A percentile compares a stretch with the other conserved stretches of the same genome.
These are phyloP conservation scores for Zaprionus nigranus DNA, from an alignment of 1,140 invertebrate species.

Conservation along the genomic window DNA sequence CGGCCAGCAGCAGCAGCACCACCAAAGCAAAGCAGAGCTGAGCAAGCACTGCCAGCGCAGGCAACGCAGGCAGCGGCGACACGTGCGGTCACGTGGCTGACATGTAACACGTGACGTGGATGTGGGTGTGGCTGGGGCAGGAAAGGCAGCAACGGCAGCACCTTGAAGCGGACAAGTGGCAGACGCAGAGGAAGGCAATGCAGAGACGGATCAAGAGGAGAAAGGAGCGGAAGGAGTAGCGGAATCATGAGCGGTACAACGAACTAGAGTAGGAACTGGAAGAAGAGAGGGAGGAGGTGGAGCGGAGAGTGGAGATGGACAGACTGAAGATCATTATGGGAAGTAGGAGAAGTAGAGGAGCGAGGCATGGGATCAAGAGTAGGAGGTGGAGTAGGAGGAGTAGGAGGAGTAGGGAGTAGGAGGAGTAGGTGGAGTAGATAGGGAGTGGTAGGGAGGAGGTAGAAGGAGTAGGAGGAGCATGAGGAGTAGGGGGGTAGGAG, in stretches of 20 bases:
- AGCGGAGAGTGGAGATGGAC: neutral
- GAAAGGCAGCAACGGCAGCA: conserved; percentile 5
- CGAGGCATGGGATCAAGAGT: neutral
- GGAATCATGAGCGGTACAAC: neutral
- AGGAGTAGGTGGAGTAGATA: neutral
- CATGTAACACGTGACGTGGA: conserved; percentile 64
- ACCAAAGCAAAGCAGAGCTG: neutral
- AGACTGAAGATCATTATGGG: neutral
- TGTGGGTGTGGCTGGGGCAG: conserved; percentile 54
- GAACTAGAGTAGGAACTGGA: neutral
- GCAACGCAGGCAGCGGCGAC: conserved; percentile 2
- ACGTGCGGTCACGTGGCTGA: conserved; percentile 76
- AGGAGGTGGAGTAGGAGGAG: too few species aligned
- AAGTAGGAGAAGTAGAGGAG: neutral
- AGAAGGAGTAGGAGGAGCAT: neutral
- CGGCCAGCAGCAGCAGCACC: conserved; percentile 51
- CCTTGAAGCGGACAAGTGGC: conserved; percentile 41
- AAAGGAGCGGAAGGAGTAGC: neutral
- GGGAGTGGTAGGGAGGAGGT: too few species aligned
- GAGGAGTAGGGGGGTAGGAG: neutral
- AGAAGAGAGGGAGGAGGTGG: too few species aligned
- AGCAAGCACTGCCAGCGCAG: conserved; percentile 9
- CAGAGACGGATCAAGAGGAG: neutral
- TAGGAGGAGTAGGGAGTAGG: neutral
- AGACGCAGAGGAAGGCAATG: neutral